These are phyloP conservation scores for Sylvia atricapilla DNA, from an alignment of 2,113 vertebrate species.

Conservation along the genomic window DNA sequence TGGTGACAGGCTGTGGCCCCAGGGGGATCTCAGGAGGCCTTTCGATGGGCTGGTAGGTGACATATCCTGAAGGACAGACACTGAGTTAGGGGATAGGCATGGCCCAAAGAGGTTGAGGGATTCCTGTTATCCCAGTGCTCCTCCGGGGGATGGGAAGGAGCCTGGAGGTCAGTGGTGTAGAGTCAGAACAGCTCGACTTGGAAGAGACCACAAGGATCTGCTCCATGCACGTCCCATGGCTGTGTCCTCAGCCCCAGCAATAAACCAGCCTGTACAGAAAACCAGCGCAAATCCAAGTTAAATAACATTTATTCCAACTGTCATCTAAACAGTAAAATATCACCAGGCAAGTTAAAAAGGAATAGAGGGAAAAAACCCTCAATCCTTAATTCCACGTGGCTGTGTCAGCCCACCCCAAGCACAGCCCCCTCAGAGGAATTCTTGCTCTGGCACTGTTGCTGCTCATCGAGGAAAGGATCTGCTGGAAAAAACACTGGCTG, in stretches of 20 bases:
- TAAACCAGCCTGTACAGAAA: neutral
- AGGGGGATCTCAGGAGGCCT: fast-evolving
- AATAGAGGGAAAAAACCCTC: fast-evolving
- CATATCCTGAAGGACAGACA: neutral
- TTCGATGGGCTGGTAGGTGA: neutral
- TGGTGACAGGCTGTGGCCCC: fast-evolving
- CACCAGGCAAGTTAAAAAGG: neutral
- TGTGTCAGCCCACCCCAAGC: neutral
- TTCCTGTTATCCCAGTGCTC: fast-evolving
- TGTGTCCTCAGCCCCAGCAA: neutral
- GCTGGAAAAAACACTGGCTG: neutral
- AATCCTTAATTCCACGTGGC: neutral
- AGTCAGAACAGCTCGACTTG: fast-evolving
- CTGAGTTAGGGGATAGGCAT: fast-evolving
- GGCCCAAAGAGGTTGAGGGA: fast-evolving
- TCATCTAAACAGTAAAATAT: fast-evolving
- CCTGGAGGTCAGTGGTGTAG: fast-evolving
- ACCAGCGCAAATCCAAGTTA: fast-evolving
- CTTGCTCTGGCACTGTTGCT: fast-evolving
- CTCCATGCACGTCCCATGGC: neutral
- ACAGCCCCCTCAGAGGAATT: neutral
- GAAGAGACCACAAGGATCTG: neutral
- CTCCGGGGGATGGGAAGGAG: fast-evolving
- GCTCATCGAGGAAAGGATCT: neutral
- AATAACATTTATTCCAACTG: too few species aligned